Base-by-base conservation (phyloP, 2,888 invertebrate genomes). In the Spodoptera littoralis region DNA sequence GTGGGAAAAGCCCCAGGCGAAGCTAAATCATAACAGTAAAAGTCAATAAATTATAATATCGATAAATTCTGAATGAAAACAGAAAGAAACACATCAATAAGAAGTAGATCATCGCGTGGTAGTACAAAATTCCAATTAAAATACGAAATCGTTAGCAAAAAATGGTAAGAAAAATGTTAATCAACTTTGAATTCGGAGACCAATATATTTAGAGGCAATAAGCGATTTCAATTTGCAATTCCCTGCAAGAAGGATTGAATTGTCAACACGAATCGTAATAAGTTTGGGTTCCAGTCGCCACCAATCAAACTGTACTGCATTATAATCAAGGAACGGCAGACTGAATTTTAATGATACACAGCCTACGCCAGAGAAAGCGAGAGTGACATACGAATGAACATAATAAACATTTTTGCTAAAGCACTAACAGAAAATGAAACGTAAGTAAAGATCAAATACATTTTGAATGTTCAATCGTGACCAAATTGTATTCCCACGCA, bases 351-450 rank as follows among this genome's bases (percentile, higher is more conserved):
- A 89, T 85, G 79, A 80, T 60, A 69, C 74, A 74, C 74, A 74
- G 71, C 79, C 81, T 77, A 79, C 77, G 66, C 63, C 45, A 69
- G 80, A 77, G 87, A 90, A 88, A 90, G 89, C 83, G 81, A 89
- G 82, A 87, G 89, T 89, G 81, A 77, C 70, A 75, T 75, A 68
- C 69, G 63, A 64, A 65, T 49, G 49, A 53, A 65, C 51, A 57
- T 61, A 66, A 70, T 75, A 83, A 84, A 82, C 73, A 82, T 84
- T 78, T 82, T 77, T 76, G 71, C 74, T 82, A 84, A 85, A 84
- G 72, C 76, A 79, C 75, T 79, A 70, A 68, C 77, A 83, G 80
- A 82, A 84, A 87, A 84, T 70, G 75, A 87, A 82, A 83, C 79
- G 74, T 76, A 78, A 76, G 22, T 58, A 67, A 65, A 61, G 67